A percentile compares a stretch with the other conserved stretches of the same genome.
phyloP scores from a whole-genome alignment of 2,888 invertebrate species.

The Ecdyonurus torrentis region DNA sequence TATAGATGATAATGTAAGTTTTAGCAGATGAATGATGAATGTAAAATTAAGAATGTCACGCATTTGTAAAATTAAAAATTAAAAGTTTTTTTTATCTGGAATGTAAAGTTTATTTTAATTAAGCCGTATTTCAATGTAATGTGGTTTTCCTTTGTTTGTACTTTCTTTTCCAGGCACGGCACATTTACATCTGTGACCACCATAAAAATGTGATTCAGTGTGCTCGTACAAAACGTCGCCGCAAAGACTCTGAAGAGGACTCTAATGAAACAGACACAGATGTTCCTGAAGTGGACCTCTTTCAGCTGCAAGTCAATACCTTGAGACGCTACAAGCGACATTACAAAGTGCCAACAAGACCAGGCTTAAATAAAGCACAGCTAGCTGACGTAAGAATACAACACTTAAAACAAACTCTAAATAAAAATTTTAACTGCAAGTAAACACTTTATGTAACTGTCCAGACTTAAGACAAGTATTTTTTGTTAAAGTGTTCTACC shows the following conservation, averaged over 20 bases:
- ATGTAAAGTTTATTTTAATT: neutral
- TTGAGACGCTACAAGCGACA: slow-evolving; percentile 82
- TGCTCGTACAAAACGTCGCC: slow-evolving; percentile 77
- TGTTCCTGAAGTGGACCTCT: slow-evolving; percentile 82
- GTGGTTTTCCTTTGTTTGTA: slow-evolving; percentile 16
- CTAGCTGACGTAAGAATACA: slow-evolving; percentile 90
- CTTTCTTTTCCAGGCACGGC: slow-evolving; percentile 50
- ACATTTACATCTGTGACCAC: slow-evolving; percentile 92
- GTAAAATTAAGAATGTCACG: too few species aligned
- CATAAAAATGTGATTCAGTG: slow-evolving; percentile 93
- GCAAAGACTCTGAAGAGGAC: slow-evolving; percentile 89
- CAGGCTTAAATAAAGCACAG: slow-evolving; percentile 88
- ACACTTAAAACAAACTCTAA: too few species aligned
- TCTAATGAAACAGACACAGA: slow-evolving; percentile 87
- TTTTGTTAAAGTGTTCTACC: too few species aligned
- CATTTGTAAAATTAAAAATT: too few species aligned
- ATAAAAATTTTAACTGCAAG: too few species aligned
- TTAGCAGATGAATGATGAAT: too few species aligned
- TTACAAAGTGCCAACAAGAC: slow-evolving; percentile 79
- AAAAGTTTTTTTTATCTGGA: too few species aligned
- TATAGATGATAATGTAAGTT: slow-evolving; percentile 61
- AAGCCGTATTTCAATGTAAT: neutral
- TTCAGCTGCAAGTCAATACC: slow-evolving; percentile 87
- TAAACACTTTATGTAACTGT: too few species aligned
- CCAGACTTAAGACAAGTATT: too few species aligned